Evolutionary conservation across 2,888 invertebrate species (phyloP).

Genomic region (Macrophya alboannulata): DNA sequence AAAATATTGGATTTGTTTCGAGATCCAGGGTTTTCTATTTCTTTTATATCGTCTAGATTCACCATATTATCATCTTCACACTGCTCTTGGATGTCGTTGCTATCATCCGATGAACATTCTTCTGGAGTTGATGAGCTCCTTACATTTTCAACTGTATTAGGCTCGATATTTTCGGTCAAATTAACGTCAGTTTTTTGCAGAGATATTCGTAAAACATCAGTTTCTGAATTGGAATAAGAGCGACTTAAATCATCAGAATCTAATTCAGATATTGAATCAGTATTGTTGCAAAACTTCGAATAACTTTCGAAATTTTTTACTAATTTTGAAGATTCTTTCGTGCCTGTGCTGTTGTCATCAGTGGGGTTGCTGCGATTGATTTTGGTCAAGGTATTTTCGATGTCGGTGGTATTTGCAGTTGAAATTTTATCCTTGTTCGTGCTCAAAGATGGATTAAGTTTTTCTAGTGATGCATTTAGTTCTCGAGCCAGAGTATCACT

Average conservation of each 20-base stretch:
- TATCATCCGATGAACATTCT: neutral
- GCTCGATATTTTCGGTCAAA: neutral
- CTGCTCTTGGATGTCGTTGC: neutral
- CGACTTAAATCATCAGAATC: constrained; percentile 63
- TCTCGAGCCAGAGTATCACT: neutral
- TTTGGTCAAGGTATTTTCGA: neutral
- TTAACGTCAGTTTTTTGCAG: neutral
- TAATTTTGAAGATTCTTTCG: neutral
- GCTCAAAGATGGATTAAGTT: neutral
- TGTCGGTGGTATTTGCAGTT: neutral
- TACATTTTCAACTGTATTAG: neutral
- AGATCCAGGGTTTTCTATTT: neutral
- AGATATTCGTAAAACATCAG: neutral
- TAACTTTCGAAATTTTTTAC: neutral
- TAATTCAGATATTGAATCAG: constrained; percentile 54
- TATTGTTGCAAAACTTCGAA: neutral
- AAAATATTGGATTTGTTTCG: neutral
- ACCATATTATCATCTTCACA: neutral
- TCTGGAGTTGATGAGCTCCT: neutral
- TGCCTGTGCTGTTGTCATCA: neutral
- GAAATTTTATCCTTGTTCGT: neutral
- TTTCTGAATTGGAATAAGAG: constrained; percentile 21
- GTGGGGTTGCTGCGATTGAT: neutral
- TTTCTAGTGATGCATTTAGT: neutral
- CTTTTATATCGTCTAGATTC: neutral